Conservation (phyloP, 2,888 invertebrate species). For the Latheticus oryzae region DNA sequence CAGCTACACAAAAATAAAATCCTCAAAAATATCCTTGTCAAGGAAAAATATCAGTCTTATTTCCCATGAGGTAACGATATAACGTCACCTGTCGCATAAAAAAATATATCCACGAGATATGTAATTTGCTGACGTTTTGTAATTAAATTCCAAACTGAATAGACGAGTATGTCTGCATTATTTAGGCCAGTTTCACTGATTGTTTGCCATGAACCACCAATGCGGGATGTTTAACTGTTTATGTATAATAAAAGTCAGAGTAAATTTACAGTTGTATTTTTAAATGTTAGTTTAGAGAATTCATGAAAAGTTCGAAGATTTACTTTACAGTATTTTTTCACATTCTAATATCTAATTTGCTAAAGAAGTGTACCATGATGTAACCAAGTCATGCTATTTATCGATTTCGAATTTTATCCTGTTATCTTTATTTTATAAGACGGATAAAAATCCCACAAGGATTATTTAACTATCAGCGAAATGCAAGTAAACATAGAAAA, state of each 20-base stretch:
- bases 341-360: constrained; percentile 12
- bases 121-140: constrained; percentile 30
- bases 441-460: constrained; percentile 3
- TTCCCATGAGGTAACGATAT: constrained; percentile 27
- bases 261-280: constrained; percentile 7
- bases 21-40: constrained; percentile 26
- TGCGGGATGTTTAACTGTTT: constrained; percentile 20
- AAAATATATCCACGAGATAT: constrained; percentile 27
- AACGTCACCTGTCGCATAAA: constrained; percentile 32
- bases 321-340: constrained; percentile 18
- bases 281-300: constrained; percentile 13
- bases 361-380: too few relatives aligned
- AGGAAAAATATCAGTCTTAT: constrained; percentile 37
- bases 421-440: constrained; percentile 9
- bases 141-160: constrained; percentile 11
- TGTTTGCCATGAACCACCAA: constrained; percentile 4
- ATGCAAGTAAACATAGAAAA: constrained; percentile 4
- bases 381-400: constrained; percentile 26
- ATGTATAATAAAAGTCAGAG: constrained; percentile 3
- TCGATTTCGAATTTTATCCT: constrained; percentile 16
- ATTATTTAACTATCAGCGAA: constrained; percentile 4
- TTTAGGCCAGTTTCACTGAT: background rate
- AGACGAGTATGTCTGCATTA: background rate
- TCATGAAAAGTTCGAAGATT: constrained; percentile 12
- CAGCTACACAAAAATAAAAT: constrained; percentile 15